Evolutionary conservation across 2,888 invertebrate genomes (phyloP).

Genomic region (Mystacides longicornis): DNA sequence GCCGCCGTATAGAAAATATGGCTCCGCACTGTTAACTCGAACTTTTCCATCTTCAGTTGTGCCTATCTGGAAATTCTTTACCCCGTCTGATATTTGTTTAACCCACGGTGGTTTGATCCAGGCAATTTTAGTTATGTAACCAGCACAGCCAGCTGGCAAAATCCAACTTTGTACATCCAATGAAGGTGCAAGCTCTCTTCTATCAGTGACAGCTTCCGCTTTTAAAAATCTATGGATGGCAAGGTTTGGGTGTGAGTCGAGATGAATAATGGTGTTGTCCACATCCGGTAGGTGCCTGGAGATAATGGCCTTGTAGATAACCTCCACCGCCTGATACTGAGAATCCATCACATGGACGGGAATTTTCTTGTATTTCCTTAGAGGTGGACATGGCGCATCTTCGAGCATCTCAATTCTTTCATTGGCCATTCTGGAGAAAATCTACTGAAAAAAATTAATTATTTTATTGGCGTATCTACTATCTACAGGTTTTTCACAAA

Average conservation of each 20-base stretch:
- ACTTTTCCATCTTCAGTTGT: conserved; percentile 57
- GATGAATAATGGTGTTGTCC: conserved; percentile 70
- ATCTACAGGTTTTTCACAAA: too few relatives aligned
- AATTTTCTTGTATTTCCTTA: conserved; percentile 55
- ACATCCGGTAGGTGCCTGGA: conserved; percentile 73
- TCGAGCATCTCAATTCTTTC: too few relatives aligned
- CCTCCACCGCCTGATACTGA: conserved; percentile 71
- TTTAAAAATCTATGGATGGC: conserved; percentile 71
- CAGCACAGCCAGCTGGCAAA: conserved; percentile 77
- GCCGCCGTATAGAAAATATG: conserved; percentile 81
- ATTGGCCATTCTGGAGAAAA: too few relatives aligned
- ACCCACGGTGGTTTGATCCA: conserved; percentile 93
- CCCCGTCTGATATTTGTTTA: conserved; percentile 67
- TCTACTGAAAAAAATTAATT: too few relatives aligned
- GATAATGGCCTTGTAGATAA: conserved; percentile 71
- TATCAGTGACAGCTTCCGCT: conserved; percentile 67
- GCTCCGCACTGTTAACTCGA: conserved; percentile 62
- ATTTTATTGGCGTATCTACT: too few relatives aligned
- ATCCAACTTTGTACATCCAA: conserved; percentile 94
- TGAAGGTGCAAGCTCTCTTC: conserved; percentile 57
- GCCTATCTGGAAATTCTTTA: conserved; percentile 64
- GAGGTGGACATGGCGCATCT: conserved; percentile 10
- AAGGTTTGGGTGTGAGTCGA: conserved; percentile 92
- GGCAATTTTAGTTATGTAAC: conserved; percentile 68
- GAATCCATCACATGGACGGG: conserved; percentile 73